Evolutionary conservation across 2,888 invertebrate species (phyloP).

Genomic region (Plebejus argus): DNA sequence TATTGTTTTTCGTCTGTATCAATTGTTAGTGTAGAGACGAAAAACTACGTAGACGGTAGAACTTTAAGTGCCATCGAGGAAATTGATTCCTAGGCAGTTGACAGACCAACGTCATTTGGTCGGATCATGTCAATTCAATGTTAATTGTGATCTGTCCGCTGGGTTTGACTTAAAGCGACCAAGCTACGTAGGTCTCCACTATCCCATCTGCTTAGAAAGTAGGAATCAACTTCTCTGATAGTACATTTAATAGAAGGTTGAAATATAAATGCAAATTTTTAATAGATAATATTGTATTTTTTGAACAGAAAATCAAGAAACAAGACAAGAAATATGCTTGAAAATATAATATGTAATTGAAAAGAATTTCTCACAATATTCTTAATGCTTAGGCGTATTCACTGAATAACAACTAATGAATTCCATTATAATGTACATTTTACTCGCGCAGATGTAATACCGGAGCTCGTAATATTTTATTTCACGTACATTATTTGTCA

Average conservation of each 20-base stretch:
- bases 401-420: constrained; percentile 19
- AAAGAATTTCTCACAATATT: not conserved
- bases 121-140: no score
- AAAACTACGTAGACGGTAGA: no score
- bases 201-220: no score
- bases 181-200: no score
- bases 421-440: constrained; percentile 15
- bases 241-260: not conserved
- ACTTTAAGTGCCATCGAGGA: no score
- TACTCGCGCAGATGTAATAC: constrained; percentile 8
- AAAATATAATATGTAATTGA: not conserved
- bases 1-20: no score
- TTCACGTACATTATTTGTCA: constrained; percentile 12
- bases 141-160: no score
- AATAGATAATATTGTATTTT: not conserved
- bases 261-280: not conserved
- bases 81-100: no score
- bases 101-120: no score
- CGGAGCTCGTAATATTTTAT: constrained; percentile 9
- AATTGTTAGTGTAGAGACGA: no score
- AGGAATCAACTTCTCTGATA: no score
- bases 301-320: not conserved
- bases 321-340: not conserved
- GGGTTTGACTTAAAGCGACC: no score
- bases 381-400: not conserved